Percentiles rank a stretch among this genome's conserved stretches.
Conservation (phyloP, 2,113 vertebrate genomes). For the Aspiorhynchus laticeps region DNA sequence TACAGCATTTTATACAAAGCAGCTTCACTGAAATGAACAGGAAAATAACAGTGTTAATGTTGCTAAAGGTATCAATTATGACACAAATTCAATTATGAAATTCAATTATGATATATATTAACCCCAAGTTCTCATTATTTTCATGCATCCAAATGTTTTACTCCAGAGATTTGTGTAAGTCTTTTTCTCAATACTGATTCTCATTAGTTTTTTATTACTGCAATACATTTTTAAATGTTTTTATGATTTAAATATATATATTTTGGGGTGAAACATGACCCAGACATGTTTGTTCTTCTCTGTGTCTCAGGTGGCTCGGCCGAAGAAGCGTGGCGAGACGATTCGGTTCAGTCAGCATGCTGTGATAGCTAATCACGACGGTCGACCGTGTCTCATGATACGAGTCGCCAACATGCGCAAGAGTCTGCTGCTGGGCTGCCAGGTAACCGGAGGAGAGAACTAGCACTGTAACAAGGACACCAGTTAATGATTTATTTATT, state of each 20-base stretch:
- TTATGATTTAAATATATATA: neutral
- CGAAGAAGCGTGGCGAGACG: constrained; percentile 90
- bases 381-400: constrained; percentile 91
- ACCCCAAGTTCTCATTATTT: neutral
- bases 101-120: neutral
- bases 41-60: neutral
- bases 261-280: neutral
- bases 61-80: neutral
- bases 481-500: neutral
- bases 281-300: neutral
- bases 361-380: constrained; percentile 85
- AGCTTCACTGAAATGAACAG: neutral
- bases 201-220: too few species aligned
- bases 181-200: too few species aligned
- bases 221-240: too few species aligned
- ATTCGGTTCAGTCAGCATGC: constrained; percentile 94
- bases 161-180: too few species aligned
- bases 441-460: constrained; percentile 63
- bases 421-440: constrained; percentile 93
- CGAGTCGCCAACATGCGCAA: constrained; percentile 96
- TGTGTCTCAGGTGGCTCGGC: constrained; percentile 69
- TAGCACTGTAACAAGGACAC: neutral
- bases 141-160: neutral
- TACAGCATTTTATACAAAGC: neutral
- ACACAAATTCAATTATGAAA: too few species aligned